Base-by-base conservation (phyloP, 2,113 vertebrate species). In the Phainopepla nitens region DNA sequence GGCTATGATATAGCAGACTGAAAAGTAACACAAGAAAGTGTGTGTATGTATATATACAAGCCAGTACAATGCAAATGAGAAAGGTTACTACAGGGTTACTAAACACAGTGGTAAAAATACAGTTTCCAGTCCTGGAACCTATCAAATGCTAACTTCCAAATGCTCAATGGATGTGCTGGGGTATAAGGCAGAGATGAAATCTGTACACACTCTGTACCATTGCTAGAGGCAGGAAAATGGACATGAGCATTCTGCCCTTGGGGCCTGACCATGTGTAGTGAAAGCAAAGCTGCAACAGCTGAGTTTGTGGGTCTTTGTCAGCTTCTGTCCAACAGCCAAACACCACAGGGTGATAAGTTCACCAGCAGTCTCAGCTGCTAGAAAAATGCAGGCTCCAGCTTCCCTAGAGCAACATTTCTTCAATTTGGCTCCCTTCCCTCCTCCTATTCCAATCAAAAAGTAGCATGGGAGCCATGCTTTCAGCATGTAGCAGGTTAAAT, bases 321-420 rank as follows among this genome's bases (percentile, higher is more conserved):
- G 49, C 47, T 51, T 68, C 45, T 61, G 35, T 58, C 62, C 35
- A 87, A 39, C 27, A 70, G 61, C 9, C 33, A 58, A 90, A 82
- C 0, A 3, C 49, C 16, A 18, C 10, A 45, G 19, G 53, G 20
- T 47, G 50, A 0, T 12, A 80, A 79, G 36, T 56, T 82, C 53
- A 76, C 31, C 62, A 76, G 29, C 6, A 47, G 35, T 29, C 44
- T 83, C 41, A 83, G 71, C 36, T 84, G 54, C 58, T 51, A 44
- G 23, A 51, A 83, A 89, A 91, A 72, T 3, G 2, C 24, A 65
- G 68, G 28, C 31, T 87, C 28, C 21, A 24, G n/a, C 8, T 61
- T 81, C 42, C 31, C n/a, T 36, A 81, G 33, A 73, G 42, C 51
- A 28, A 33, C 14, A 15, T 39, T 72, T 64, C 22, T 68, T 53